These are phyloP conservation scores for Himalopsyche japonica DNA, from an alignment of 2,888 invertebrate species.

Conservation along the genomic window DNA sequence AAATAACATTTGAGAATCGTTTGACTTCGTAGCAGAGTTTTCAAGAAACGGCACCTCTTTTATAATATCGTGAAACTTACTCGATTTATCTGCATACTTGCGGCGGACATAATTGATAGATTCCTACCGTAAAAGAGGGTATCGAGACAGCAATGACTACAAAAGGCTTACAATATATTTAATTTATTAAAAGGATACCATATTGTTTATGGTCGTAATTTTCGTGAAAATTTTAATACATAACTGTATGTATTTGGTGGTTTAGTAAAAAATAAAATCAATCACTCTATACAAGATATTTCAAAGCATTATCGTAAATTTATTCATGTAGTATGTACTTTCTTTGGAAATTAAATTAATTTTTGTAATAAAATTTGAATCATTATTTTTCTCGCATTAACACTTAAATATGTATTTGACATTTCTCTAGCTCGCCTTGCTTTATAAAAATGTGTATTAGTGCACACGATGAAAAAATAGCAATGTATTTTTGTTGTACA, in stretches of 20 bases:
- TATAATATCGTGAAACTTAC: conserved; percentile 35
- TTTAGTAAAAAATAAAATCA: neutral
- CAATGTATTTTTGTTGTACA: too few relatives aligned
- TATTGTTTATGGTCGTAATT: neutral
- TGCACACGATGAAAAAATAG: too few relatives aligned
- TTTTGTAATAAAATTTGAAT: too few relatives aligned
- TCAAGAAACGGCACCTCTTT: conserved; percentile 32
- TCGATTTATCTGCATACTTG: conserved; percentile 39
- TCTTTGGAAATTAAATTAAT: too few relatives aligned
- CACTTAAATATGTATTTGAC: too few relatives aligned
- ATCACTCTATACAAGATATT: neutral
- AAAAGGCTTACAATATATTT: neutral
- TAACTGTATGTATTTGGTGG: neutral
- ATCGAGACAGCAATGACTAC: neutral
- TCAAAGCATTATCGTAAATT: too few relatives aligned
- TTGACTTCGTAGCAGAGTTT: neutral
- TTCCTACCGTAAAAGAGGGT: conserved; percentile 17
- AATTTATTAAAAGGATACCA: neutral
- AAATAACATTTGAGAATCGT: too few relatives aligned
- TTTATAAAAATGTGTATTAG: too few relatives aligned
- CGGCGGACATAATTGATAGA: conserved; percentile 36
- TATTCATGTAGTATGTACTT: too few relatives aligned
- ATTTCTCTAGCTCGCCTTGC: too few relatives aligned
- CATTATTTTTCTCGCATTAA: too few relatives aligned
- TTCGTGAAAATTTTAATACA: neutral